A percentile compares a stretch with the other conserved stretches of the same genome.
Conservation (phyloP, 2,797 vertebrate species). For the Bryconaethiops microstoma region DNA sequence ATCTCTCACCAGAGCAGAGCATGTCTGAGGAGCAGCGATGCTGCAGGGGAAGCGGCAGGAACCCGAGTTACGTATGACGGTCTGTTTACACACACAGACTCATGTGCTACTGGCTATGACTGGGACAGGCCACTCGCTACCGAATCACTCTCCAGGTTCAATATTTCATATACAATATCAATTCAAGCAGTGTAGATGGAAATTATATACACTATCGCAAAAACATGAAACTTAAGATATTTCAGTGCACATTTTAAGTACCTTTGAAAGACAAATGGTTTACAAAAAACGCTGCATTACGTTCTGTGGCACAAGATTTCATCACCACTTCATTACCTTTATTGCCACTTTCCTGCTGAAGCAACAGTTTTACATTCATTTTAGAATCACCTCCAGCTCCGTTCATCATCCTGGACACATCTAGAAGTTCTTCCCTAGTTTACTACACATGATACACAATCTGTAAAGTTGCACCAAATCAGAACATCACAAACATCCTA, state of each 20-base stretch:
- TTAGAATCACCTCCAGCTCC: no score
- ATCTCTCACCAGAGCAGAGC: constrained; percentile 32
- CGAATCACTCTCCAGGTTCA: neutral
- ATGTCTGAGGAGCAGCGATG: neutral
- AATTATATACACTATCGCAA: no score
- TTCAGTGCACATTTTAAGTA: neutral
- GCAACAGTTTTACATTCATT: neutral
- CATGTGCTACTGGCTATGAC: neutral
- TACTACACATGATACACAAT: neutral
- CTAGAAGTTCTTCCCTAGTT: neutral
- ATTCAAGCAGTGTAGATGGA: neutral
- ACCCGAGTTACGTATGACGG: neutral
- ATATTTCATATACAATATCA: neutral
- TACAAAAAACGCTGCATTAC: neutral
- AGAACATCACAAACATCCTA: neutral
- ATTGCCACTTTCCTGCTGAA: neutral
- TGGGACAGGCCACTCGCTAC: neutral
- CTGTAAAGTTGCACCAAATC: neutral
- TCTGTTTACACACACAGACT: neutral
- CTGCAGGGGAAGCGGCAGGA: neutral
- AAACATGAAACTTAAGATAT: neutral
- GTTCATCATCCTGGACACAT: neutral
- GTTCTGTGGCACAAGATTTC: neutral
- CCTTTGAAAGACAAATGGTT: no score
- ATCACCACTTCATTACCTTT: neutral